A percentile compares a stretch with the other conserved stretches of the same genome.
phyloP scores from a whole-genome alignment of 2,113 vertebrate genomes.

The Muntiacus muntjak region DNA sequence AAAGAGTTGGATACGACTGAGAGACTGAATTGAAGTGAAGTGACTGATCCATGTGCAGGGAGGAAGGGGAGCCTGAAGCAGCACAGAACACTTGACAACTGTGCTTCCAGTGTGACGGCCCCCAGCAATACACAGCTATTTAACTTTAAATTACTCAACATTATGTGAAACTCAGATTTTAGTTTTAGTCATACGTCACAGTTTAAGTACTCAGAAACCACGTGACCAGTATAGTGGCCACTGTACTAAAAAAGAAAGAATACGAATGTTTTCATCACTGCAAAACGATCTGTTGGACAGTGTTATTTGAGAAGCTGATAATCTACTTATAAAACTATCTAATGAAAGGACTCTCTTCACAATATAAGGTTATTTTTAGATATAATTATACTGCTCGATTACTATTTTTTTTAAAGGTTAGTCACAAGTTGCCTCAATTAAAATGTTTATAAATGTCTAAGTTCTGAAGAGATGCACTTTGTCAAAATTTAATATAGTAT shows the following conservation, averaged over 20 bases:
- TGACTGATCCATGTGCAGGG: background rate
- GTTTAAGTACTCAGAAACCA: background rate
- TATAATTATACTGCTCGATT: background rate
- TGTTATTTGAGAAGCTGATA: background rate
- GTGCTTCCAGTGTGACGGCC: background rate
- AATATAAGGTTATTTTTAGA: background rate
- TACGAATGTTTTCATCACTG: background rate
- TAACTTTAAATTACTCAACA: background rate
- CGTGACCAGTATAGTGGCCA: background rate
- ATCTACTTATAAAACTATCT: background rate
- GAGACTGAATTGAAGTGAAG: background rate
- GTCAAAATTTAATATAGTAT: slow-evolving; percentile 2
- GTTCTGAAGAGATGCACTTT: slow-evolving; percentile 18
- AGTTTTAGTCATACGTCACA: background rate
- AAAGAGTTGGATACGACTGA: background rate
- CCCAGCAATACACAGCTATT: background rate
- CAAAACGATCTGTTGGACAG: background rate
- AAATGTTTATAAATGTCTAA: background rate
- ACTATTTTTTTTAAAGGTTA: background rate
- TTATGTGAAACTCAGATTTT: background rate
- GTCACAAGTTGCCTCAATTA: background rate
- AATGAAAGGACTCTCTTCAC: background rate
- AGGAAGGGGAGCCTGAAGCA: background rate
- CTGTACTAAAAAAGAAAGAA: background rate
- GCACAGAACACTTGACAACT: background rate